These are phyloP conservation scores for Drosophila nigrodunni DNA, from an alignment of 1,140 invertebrate species.

Conservation along the genomic window DNA sequence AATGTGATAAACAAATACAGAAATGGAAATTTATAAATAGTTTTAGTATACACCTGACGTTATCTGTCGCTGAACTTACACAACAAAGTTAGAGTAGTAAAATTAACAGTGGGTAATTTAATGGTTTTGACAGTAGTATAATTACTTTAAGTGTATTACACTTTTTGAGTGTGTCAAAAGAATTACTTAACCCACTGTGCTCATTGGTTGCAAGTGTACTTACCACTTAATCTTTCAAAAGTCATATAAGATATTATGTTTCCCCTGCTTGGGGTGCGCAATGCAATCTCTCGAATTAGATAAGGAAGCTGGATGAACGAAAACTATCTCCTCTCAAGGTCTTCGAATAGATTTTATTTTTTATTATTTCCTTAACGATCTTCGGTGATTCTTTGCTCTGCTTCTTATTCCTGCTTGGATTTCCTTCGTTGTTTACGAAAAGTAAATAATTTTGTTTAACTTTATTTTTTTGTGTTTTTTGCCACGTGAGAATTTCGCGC, in stretches of 20 bases:
- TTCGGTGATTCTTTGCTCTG: not conserved
- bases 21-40: slow-evolving; percentile 27
- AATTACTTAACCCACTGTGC: not conserved
- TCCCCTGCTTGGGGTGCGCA: slow-evolving; percentile 83
- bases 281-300: slow-evolving; percentile 75
- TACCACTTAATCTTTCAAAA: slow-evolving; percentile 84
- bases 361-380: slow-evolving; percentile 15
- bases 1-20: slow-evolving; percentile 3
- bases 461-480: slow-evolving; percentile 28
- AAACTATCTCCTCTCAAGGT: slow-evolving; percentile 24
- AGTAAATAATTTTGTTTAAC: slow-evolving; percentile 17
- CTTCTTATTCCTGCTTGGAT: not conserved
- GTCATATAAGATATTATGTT: slow-evolving; percentile 84
- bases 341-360: slow-evolving; percentile 15
- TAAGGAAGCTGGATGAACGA: slow-evolving; percentile 44
- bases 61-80: slow-evolving; percentile 28
- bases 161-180: not conserved
- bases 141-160: no score
- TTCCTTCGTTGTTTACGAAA: slow-evolving; percentile 21
- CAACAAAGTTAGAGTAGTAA: slow-evolving; percentile 18
- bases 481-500: slow-evolving; percentile 56
- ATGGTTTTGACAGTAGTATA: not conserved
- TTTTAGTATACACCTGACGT: slow-evolving; percentile 18
- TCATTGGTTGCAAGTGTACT: slow-evolving; percentile 52
- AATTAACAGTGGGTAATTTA: not conserved